Evolutionary conservation across 1,140 invertebrate genomes (phyloP), one percentile per base, ranked within the genome.

Genomic region (Tetragnatha versicolor): DNA sequence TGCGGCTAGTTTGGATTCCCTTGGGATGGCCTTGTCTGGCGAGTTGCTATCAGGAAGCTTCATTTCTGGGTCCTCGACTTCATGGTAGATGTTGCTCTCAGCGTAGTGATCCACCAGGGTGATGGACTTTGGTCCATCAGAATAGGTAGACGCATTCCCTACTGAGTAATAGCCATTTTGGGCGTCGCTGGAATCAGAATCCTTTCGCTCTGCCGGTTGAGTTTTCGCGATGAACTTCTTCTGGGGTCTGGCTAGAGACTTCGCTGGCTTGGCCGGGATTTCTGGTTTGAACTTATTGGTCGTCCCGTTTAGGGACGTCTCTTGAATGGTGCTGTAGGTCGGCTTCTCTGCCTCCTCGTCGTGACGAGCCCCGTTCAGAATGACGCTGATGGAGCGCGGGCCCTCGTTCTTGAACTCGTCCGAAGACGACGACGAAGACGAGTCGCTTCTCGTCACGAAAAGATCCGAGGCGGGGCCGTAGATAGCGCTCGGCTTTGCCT

Each of bases 31-130:
- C 20, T 39, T 77, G 5, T 39, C 49, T 22, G 20, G 29, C 14
- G 9, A 20, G 10, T 66, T 61, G 7, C 20, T 14, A 17, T 63
- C 72, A n/a, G 51, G 45, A 7, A 51, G 39, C 42, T 66, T 77
- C 14, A 33, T 39, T 20, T 77, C 61, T 31, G 31, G 1, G n/a
- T 63, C 39, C 17, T 65, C 58, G 2, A 69, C 66, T 29, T 79
- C 76, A 27, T 79, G 65, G 29, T 79, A 79, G 10, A 79, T 79
- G 17, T 79, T 79, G n/a, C 66, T 65, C 37, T 79, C 78, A 2
- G 78, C 78, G 49, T 79, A 79, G 55, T 72, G 78, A 29, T 49
- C 53, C 7, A 66, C 35, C 20, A 65, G 29, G 12, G 39, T 42
- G 12, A 70, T 70, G 17, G 53, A 31, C n/a, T 39, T 76, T 20